Percentiles rank a stretch among this genome's conserved stretches.
Evolutionary conservation across 2,797 vertebrate genomes (phyloP).

Genomic region (Peromyscus aztecus): DNA sequence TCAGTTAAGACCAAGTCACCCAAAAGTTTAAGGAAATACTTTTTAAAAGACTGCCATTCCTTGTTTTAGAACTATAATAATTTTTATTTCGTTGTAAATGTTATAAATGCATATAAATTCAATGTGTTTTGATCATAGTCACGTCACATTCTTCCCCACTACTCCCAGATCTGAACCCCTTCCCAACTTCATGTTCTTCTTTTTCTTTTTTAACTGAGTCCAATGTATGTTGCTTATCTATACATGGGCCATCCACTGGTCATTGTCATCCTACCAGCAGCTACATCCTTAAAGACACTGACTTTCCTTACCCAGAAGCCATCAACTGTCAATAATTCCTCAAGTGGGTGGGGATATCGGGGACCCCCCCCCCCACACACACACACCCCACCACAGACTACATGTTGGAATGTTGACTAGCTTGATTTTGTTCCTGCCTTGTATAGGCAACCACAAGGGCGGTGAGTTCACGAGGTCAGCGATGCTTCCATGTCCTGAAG

Average conservation of each 20-base stretch:
- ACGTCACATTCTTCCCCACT: accelerated
- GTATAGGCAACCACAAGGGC: background rate
- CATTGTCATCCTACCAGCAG: background rate
- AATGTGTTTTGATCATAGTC: background rate
- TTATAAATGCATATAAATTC: background rate
- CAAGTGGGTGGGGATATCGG: background rate
- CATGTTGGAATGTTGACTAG: background rate
- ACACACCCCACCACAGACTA: too few relatives aligned
- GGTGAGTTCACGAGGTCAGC: background rate
- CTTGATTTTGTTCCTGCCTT: background rate
- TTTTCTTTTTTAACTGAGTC: background rate
- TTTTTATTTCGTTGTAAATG: background rate
- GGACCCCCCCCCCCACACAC: too few relatives aligned
- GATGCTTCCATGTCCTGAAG: background rate
- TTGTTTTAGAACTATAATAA: background rate
- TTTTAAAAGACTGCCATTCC: background rate
- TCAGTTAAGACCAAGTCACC: background rate
- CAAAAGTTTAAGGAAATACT: background rate
- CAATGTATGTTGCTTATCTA: background rate
- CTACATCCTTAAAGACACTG: background rate
- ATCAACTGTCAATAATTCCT: background rate
- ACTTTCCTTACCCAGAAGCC: background rate
- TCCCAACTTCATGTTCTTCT: background rate
- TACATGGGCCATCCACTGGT: background rate
- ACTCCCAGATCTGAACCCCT: background rate